Percentiles rank a stretch among this genome's conserved stretches.
Conservation (phyloP, 2,888 invertebrate genomes). For the Tetranychus piercei region DNA sequence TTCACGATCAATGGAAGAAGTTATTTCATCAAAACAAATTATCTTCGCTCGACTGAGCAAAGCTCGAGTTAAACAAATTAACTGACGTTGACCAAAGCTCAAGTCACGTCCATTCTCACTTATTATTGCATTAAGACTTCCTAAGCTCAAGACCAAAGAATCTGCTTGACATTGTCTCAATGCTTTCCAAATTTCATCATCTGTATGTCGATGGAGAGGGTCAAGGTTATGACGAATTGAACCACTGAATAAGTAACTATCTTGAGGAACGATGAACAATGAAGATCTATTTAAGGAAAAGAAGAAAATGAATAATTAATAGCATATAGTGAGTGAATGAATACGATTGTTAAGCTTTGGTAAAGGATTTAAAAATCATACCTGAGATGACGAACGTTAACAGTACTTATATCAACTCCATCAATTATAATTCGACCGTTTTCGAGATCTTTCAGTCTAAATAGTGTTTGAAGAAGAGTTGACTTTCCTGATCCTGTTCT, state of each 20-base stretch:
- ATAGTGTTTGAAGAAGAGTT: constrained; percentile 58
- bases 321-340: background rate
- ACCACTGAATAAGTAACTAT: constrained; percentile 75
- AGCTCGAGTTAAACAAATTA: constrained; percentile 70
- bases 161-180: constrained; percentile 55
- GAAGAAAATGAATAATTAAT: background rate
- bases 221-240: constrained; percentile 73
- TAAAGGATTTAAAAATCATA: constrained; percentile 12
- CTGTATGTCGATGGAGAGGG: constrained; percentile 51
- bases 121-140: constrained; percentile 52
- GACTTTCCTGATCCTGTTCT: constrained; percentile 86
- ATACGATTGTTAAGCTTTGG: constrained; percentile 5
- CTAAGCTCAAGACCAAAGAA: constrained; percentile 45
- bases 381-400: constrained; percentile 43
- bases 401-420: constrained; percentile 54
- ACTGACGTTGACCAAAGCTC: constrained; percentile 69
- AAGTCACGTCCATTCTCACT: constrained; percentile 50
- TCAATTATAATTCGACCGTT: constrained; percentile 59
- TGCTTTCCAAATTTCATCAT: constrained; percentile 57
- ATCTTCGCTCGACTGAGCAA: constrained; percentile 71
- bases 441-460: constrained; percentile 52
- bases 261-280: constrained; percentile 75
- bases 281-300: constrained; percentile 44
- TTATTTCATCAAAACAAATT: constrained; percentile 43
- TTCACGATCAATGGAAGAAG: constrained; percentile 35